Evolutionary conservation across 2,888 invertebrate species (phyloP).

Genomic region (Biston stratarius): DNA sequence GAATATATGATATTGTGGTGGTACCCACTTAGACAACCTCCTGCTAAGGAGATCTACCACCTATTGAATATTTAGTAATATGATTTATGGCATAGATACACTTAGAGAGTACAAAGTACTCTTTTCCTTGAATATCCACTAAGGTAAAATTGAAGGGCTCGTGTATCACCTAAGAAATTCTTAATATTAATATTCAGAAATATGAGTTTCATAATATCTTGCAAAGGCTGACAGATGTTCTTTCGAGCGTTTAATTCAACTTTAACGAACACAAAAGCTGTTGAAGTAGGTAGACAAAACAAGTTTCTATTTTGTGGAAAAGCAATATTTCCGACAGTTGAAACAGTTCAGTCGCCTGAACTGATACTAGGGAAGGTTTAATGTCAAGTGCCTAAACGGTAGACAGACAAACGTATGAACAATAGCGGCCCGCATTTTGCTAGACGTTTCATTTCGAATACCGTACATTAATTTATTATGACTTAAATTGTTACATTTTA

Average conservation of each 20-base stretch:
- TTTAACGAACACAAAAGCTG: slow-evolving; percentile 27
- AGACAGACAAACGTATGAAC: slow-evolving; percentile 53
- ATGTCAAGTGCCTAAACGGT: slow-evolving; percentile 57
- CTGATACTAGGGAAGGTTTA: slow-evolving; percentile 43
- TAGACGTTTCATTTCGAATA: slow-evolving; percentile 49
- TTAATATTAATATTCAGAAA: background rate
- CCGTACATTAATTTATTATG: slow-evolving; percentile 38
- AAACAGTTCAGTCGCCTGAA: slow-evolving; percentile 46
- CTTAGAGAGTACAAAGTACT: too few relatives aligned
- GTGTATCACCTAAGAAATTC: background rate
- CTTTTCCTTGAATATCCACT: too few relatives aligned
- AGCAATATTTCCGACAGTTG: slow-evolving; percentile 30
- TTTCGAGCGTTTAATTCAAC: slow-evolving; percentile 23
- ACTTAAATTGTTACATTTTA: slow-evolving; percentile 29
- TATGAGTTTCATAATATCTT: background rate
- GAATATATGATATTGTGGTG: too few relatives aligned
- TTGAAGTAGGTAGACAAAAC: slow-evolving; percentile 16
- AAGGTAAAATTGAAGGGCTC: too few relatives aligned
- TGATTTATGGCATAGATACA: too few relatives aligned
- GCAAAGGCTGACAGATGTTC: slow-evolving; percentile 20
- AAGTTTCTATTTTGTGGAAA: slow-evolving; percentile 22
- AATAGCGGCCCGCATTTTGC: slow-evolving; percentile 63
- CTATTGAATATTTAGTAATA: too few relatives aligned
- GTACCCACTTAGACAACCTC: too few relatives aligned
- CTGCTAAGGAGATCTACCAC: too few relatives aligned